A percentile compares a stretch with the other conserved stretches of the same genome.
These are phyloP conservation scores for Stenurella melanura DNA, from an alignment of 2,888 invertebrate species.

Conservation along the genomic window DNA sequence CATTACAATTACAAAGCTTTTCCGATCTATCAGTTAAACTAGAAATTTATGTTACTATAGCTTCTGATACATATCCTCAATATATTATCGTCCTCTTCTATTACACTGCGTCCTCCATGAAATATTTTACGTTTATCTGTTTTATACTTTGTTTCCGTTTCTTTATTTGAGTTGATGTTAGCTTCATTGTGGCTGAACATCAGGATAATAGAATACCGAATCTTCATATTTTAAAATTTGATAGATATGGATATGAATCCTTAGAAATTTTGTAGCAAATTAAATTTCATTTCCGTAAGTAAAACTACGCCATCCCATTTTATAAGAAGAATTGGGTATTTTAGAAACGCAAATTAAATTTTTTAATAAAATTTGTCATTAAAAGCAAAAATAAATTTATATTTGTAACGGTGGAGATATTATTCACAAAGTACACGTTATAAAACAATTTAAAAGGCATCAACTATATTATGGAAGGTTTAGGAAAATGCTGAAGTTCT, in stretches of 20 bases:
- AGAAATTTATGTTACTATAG: slow-evolving; percentile 1
- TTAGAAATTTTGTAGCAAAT: not conserved
- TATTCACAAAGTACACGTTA: too few relatives aligned
- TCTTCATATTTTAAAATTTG: too few relatives aligned
- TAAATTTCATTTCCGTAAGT: not conserved
- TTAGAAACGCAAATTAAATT: too few relatives aligned
- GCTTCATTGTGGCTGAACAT: not conserved
- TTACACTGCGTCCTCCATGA: not conserved
- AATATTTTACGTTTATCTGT: not conserved
- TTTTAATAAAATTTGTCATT: too few relatives aligned
- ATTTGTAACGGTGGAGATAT: too few relatives aligned
- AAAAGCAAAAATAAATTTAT: too few relatives aligned
- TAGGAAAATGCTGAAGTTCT: too few relatives aligned
- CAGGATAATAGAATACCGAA: not conserved
- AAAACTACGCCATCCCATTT: too few relatives aligned
- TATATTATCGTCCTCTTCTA: not conserved
- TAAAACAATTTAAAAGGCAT: too few relatives aligned
- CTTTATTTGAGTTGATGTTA: not conserved
- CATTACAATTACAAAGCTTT: not conserved
- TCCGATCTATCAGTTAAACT: slow-evolving; percentile 3
- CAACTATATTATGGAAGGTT: too few relatives aligned
- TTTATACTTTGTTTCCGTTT: not conserved
- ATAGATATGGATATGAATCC: not conserved
- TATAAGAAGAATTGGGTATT: too few relatives aligned
- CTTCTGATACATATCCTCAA: slow-evolving; percentile 7